A percentile compares a stretch with the other conserved stretches of the same genome.
phyloP scores from a whole-genome alignment of 2,113 vertebrate genomes.

The Erinaceus europaeus region DNA sequence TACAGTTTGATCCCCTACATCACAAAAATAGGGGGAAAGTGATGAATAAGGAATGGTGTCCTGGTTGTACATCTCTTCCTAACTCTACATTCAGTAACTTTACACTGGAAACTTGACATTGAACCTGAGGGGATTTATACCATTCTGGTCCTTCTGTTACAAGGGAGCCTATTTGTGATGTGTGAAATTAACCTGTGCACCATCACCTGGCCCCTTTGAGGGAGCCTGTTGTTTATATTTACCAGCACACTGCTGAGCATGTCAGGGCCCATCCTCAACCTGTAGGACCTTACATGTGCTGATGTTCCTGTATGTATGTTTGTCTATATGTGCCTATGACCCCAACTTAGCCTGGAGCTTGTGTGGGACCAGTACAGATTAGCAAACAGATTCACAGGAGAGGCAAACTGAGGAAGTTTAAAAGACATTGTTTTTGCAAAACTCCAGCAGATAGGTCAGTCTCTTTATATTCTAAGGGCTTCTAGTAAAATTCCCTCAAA shows the following conservation, averaged over 20 bases:
- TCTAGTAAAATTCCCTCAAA: neutral
- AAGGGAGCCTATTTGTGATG: too few relatives aligned
- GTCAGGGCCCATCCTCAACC: rapidly evolving
- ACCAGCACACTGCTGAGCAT: neutral
- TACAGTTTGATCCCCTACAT: too few relatives aligned
- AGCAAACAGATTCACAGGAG: neutral
- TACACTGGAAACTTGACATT: neutral
- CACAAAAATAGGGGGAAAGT: too few relatives aligned
- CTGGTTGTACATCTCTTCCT: neutral
- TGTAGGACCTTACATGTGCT: rapidly evolving
- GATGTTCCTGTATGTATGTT: neutral
- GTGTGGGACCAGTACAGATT: neutral
- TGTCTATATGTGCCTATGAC: neutral
- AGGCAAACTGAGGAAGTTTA: rapidly evolving
- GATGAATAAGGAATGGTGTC: rapidly evolving
- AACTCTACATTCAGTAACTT: neutral
- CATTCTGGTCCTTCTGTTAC: too few relatives aligned
- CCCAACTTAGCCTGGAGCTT: neutral
- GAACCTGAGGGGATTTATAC: neutral
- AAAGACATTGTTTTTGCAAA: neutral
- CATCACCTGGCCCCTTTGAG: neutral
- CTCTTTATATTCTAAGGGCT: neutral
- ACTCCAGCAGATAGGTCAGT: neutral
- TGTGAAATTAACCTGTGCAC: too few relatives aligned
- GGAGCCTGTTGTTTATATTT: neutral